Base-by-base conservation (phyloP, 2,888 invertebrate species). In the Lasioglossum vierecki region DNA sequence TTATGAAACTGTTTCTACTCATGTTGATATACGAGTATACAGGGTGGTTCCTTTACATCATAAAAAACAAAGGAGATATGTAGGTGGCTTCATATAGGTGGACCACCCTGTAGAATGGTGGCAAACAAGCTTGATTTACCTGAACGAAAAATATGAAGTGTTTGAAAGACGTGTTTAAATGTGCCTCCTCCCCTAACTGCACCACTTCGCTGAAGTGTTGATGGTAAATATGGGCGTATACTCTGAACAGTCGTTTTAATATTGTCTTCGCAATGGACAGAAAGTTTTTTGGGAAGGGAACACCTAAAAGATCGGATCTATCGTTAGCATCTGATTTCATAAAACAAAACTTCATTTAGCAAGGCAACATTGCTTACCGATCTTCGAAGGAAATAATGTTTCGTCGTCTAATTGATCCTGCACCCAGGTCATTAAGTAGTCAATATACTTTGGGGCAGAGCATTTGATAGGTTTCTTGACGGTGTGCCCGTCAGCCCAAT, bases 321-420 rank as follows among this genome's bases (percentile, higher is more conserved):
- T 72, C 30, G 22, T 80, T 22, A 79, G 60, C 63, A 2, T 9
- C 18, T 73, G 1, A 13, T 53, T 44, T 22, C 2, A 13, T 35
- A 9, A 30, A 35, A 49, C 8, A 5, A 66, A 9, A 3, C 60
- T 41, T 60, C 1, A 26, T 73, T 15, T 8, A 30, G 18, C 11
- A 76, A 35, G 26, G 68, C n/a, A 75, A 57, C 78, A 79, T 41
- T 30, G 88, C 90, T 93, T 94, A 97, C 97, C 98, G 94, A 99
- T 99, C 96, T 99, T 99, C 9, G 99, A 99, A 66, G 99, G 99
- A 94, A 99, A 99, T 60, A 99, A 96, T 18, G 98, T 98, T 95
- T 99, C 99, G 94, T 99, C 99, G 94, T 99, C 99, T 87, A 99
- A 96, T 95, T 99, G 99, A 95, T 99, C 99, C 95, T 99, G 99